Evolutionary conservation across 2,797 vertebrate genomes (phyloP).

Genomic region (Pangasius krempfi): DNA sequence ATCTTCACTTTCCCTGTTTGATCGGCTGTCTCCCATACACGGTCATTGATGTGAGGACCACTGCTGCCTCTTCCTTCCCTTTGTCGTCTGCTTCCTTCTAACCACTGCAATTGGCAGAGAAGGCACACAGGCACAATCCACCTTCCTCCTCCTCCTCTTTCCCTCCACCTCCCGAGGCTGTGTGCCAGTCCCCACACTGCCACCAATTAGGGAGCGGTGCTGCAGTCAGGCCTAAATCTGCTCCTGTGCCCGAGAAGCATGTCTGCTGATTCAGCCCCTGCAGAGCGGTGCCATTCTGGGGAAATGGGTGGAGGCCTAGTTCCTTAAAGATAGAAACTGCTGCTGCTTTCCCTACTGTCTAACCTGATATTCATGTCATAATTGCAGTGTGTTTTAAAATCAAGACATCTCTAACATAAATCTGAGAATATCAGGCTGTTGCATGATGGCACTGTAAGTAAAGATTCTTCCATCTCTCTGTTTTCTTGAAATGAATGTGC

Average conservation of each 20-base stretch:
- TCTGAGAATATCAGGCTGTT: not conserved
- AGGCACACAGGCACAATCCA: slow-evolving; percentile 73
- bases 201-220: slow-evolving; percentile 76
- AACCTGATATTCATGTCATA: slow-evolving; percentile 13
- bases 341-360: slow-evolving; percentile 20
- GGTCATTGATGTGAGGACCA: slow-evolving; percentile 41
- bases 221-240: slow-evolving; percentile 82
- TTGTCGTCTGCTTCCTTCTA: slow-evolving; percentile 65
- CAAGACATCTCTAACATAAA: not conserved
- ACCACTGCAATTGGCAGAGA: slow-evolving; percentile 79
- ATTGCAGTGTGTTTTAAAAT: not conserved
- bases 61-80: slow-evolving; percentile 37
- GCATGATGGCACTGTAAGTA: not conserved
- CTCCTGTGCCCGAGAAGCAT: slow-evolving; percentile 82
- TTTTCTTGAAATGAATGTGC: not conserved
- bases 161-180: slow-evolving; percentile 51
- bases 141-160: slow-evolving; percentile 68
- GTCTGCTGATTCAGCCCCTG: slow-evolving; percentile 69
- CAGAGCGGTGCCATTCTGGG: slow-evolving; percentile 44
- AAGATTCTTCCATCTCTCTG: not conserved
- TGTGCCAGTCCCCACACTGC: slow-evolving; percentile 72
- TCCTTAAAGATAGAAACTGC: slow-evolving; percentile 35
- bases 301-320: slow-evolving; percentile 30
- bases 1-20: slow-evolving; percentile 39
- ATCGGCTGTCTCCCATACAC: slow-evolving; percentile 40